These are phyloP conservation scores for Cryptoblepharus egeriae DNA, from an alignment of 2,797 vertebrate genomes.

Conservation along the genomic window DNA sequence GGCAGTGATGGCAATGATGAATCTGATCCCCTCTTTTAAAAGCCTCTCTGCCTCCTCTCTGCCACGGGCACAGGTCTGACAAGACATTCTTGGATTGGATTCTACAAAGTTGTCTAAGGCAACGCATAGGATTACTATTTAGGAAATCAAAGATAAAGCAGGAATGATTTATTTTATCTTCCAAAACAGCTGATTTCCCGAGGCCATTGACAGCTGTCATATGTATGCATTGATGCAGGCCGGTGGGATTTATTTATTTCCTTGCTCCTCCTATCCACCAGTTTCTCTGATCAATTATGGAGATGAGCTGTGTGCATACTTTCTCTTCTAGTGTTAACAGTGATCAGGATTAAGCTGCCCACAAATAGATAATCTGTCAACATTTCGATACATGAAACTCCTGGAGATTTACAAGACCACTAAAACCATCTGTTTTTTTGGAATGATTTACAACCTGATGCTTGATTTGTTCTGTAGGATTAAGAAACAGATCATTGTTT, in stretches of 20 bases:
- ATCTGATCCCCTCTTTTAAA: too few relatives aligned
- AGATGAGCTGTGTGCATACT: not conserved
- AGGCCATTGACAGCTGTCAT: not conserved
- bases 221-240: not conserved
- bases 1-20: too few relatives aligned
- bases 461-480: not conserved
- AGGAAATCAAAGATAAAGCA: not conserved
- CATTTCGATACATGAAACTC: slow-evolving; percentile 80
- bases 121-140: not conserved
- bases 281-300: slow-evolving; percentile 1
- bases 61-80: too few relatives aligned
- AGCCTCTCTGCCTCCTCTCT: too few relatives aligned
- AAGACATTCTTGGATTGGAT: not conserved
- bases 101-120: not conserved
- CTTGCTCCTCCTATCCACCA: not conserved
- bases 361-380: slow-evolving; percentile 82
- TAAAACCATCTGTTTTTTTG: slow-evolving; percentile 81
- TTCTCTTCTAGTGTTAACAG: not conserved
- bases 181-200: too few relatives aligned
- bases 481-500: not conserved
- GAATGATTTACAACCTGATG: slow-evolving; percentile 79
- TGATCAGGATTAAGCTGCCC: slow-evolving; percentile 79
- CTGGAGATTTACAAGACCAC: slow-evolving; percentile 78
- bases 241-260: not conserved
- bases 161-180: not conserved